Evolutionary conservation across 2,888 invertebrate genomes (phyloP), one percentile per base, ranked within the genome.

Genomic region (Hypercompe scribonia): DNA sequence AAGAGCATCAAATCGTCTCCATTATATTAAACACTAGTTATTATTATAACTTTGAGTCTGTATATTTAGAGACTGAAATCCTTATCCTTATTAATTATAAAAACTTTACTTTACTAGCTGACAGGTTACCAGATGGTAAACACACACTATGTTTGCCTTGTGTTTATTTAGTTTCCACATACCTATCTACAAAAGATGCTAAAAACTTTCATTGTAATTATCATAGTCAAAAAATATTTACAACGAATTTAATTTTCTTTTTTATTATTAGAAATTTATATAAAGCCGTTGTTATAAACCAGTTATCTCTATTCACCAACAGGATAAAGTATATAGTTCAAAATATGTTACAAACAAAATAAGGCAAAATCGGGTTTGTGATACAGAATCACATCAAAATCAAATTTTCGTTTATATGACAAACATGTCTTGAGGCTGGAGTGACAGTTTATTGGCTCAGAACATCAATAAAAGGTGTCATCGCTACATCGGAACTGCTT

Each of bases 391-490:
- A 87, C 85, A 85, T 78, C 83, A 81, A 90, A 91, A 92, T 92
- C 91, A 90, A 90, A 92, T 92, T 64, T 92, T 89, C 87, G 88
- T 91, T 90, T 90, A 90, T 90, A 90, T 89, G 90, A 90, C 89
- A 92, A 92, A 92, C 92, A 90, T 91, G 91, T 91, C 84, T 83
- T 87, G 85, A 85, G 86, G 89, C 88, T 88, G 87, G 87, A 83
- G 87, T 87, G 90, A 87, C 89, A 89, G 94, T 92, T 93, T 92
- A 93, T 93, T 93, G 93, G 90, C 89, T 86, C 84, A 86, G 87
- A 83, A 91, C 93, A 93, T 94, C 93, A 93, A 93, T 92, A 92
- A 90, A 81, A 91, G 91, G 91, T 90, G 90, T 91, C 89, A 90
- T 90, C 87, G 89, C 87, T 88, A 86, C 86, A 88, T 86, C 86